Base-by-base conservation (phyloP, 2,113 vertebrate genomes). In the Sylvietta virens region DNA sequence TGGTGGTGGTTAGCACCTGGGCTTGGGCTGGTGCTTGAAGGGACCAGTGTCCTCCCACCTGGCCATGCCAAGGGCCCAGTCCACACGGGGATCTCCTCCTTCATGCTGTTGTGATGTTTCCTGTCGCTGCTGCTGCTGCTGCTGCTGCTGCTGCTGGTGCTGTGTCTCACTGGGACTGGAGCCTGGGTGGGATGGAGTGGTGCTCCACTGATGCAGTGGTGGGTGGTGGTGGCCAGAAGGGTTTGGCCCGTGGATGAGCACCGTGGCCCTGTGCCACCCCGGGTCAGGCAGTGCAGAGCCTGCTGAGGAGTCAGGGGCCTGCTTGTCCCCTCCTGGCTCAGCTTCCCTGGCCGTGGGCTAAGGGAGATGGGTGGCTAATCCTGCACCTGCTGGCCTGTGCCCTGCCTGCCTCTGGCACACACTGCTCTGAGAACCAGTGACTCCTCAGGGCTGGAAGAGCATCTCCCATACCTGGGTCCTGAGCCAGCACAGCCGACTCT, bases 81-180 rank as follows among this genome's bases (percentile, higher is more conserved):
- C 45, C 62, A 6, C 53, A 23, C 0, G 0, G 30, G 60, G 51
- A 50, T 39, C 67, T 90, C 73, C 93, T 94, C 70, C 77, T 94
- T 70, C 33, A 53, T 95, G 90, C 97, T 97, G 88, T 69, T 73
- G 44, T 56, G 53, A 24, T 54, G 78, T 40, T 83, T 80, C 65
- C 92, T 57, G 44, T 84, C 6, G 17, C 86, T 92, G 56, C 67
- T 90, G 91, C 86, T 93, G 66, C 82, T 95, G 69, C 65, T 88
- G 69, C 65, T 88, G 40, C 81, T 96, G 82, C 86, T 86, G 56
- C 64, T 80, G 97, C 96, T 97, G 91, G 39, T 45, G 19, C 83
- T 66, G 65, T 78, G 51, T 50, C 58, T 89, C 8, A 1, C 30
- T 6, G 10, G 54, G n/a, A 56, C 23, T 42, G 77, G 54, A 91